Conservation (phyloP, 1,140 invertebrate genomes). For the Leptinotarsa lineolata region DNA sequence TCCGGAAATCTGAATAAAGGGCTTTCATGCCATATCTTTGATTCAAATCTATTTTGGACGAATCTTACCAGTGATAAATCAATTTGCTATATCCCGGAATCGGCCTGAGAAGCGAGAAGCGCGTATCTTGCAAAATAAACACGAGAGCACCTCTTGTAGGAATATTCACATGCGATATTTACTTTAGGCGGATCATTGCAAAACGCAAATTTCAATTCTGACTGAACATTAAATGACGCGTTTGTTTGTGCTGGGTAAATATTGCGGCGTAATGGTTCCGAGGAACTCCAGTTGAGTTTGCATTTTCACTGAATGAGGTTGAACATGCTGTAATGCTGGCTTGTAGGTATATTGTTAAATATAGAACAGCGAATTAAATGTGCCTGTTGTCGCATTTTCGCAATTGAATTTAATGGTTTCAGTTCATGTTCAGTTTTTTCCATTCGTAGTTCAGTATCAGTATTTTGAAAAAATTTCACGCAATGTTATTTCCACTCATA, state of each 20-base stretch:
- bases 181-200: not conserved
- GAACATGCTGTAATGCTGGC: too few species aligned
- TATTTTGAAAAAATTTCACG: too few species aligned
- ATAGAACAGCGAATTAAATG: too few species aligned
- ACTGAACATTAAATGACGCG: slow-evolving; percentile 3
- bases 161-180: not conserved
- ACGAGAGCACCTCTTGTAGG: not conserved
- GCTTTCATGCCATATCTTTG: not conserved
- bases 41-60: not conserved
- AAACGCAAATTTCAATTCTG: slow-evolving; percentile 4
- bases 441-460: too few species aligned
- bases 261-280: not conserved
- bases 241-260: slow-evolving; percentile 2
- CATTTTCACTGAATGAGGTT: not conserved
- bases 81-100: not conserved
- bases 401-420: too few species aligned
- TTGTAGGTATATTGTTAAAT: too few species aligned
- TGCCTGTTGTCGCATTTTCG: too few species aligned
- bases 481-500: too few species aligned
- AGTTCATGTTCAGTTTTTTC: too few species aligned
- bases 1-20: too few species aligned
- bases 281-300: not conserved
- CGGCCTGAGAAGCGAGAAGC: not conserved
- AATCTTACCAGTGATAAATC: not conserved
- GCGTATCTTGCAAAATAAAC: not conserved